These are phyloP conservation scores for Scolopax mira DNA, from an alignment of 2,113 vertebrate genomes.

Conservation along the genomic window DNA sequence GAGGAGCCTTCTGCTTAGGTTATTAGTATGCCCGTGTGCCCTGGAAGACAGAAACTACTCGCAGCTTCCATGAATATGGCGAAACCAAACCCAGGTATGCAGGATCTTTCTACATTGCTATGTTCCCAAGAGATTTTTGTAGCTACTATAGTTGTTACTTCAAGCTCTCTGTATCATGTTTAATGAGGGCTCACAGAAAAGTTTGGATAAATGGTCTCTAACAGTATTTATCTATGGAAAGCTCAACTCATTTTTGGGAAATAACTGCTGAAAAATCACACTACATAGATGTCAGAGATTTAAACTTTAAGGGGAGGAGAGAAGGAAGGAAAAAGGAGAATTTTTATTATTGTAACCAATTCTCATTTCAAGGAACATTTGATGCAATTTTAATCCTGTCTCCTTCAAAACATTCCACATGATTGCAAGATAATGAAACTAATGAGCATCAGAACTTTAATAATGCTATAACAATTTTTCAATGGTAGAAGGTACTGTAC, in stretches of 20 bases:
- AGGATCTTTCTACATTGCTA: not conserved
- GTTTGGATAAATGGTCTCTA: not conserved
- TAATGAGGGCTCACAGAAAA: not conserved
- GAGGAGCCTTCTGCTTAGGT: not conserved
- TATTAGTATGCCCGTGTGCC: not conserved
- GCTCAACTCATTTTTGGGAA: not conserved
- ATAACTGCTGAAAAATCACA: not conserved
- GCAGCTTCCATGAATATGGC: not conserved
- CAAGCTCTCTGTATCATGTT: not conserved
- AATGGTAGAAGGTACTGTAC: not conserved
- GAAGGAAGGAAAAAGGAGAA: not conserved
- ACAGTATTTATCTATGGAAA: not conserved
- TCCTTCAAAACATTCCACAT: not conserved
- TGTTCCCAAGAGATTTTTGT: not conserved
- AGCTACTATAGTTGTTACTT: not conserved
- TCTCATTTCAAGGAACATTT: not conserved
- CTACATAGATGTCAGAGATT: not conserved
- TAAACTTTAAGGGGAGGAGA: not conserved
- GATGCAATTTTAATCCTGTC: not conserved
- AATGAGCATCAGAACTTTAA: not conserved
- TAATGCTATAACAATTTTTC: not conserved
- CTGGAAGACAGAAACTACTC: not conserved
- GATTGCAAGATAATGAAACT: not conserved
- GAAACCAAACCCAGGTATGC: not conserved
- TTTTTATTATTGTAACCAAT: not conserved